These are phyloP conservation scores for Hydrozoanthus gracilis DNA, from an alignment of 92 coral and sea anemone species.

Conservation along the genomic window DNA sequence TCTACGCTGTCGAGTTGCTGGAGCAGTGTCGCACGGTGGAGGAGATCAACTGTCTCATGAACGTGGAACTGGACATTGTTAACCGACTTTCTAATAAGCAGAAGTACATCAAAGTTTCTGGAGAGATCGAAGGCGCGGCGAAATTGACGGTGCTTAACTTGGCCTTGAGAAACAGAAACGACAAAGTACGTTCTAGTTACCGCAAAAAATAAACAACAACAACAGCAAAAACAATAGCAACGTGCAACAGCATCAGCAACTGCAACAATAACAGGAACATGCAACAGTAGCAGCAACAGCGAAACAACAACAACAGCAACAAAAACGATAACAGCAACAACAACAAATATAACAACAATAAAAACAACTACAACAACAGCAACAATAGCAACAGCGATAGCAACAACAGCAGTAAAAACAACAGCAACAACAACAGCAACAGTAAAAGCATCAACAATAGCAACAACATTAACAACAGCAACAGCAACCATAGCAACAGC, in stretches of 20 bases:
- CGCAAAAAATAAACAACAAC: background rate
- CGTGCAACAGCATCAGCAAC: background rate
- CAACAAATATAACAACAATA: too few species aligned
- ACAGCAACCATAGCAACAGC: too few species aligned
- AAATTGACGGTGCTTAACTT: constrained; percentile 63
- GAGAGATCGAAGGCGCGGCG: constrained; percentile 42
- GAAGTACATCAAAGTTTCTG: constrained; percentile 42
- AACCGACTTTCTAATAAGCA: constrained; percentile 30
- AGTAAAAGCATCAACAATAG: too few species aligned
- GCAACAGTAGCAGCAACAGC: background rate
- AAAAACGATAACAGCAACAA: too few species aligned
- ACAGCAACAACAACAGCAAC: too few species aligned
- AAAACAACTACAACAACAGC: too few species aligned
- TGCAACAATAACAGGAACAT: background rate
- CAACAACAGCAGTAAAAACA: too few species aligned
- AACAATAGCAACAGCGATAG: too few species aligned
- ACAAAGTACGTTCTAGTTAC: constrained; percentile 42
- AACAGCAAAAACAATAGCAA: background rate
- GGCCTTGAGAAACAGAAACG: constrained; percentile 67
- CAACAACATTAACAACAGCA: too few species aligned
- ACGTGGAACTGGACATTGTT: constrained; percentile 50
- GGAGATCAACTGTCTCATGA: constrained; percentile 63
- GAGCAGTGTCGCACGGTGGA: constrained; percentile 68
- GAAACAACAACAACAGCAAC: too few species aligned
- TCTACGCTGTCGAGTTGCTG: constrained; percentile 63